Evolutionary conservation across 53 echinoderm and acorn worm genomes (phyloP), one percentile per base, ranked within the genome.

Genomic region (Paelopatides confundens): DNA sequence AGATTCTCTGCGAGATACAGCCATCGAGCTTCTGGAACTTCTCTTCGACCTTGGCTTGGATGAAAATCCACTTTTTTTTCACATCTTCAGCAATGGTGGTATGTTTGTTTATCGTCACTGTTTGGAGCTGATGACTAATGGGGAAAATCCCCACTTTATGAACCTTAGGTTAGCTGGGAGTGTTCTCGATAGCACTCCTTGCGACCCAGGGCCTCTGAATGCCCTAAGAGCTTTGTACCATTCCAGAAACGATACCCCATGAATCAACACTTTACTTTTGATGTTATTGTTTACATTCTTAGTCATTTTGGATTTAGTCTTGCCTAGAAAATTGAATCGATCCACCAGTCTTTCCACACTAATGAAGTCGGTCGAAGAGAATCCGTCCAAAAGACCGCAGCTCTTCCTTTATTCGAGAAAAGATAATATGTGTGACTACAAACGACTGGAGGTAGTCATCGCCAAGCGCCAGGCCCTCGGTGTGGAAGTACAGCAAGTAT

Each of bases 31-130:
- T 32, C 65, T 98, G 27, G 95, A 98, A 35, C 63, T 94, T 8
- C 76, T 95, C 23, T 98, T 92, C 35, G 98, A 98, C 47, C 65
- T 98, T 4, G 98, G 95, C 5, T 64, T 98, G 34, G 94, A 98
- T 37, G 92, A 98, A 39, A 96, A 91, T 49, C 92, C 89, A 12
- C 90, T 98, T 21, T 89, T 98, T 62, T 94, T 98, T 48, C 98
- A 98, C 62, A 85, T 90, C 28, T 98, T 98, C 88, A 96, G 95
- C 77, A 98, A 98, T 70, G 95, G 90, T 5, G 98, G 98, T 2
- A 77, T 92, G 38, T 92, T 84, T 13, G 47, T 96, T 15, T 96
- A 98, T 65, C 87, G 93, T 65, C 64, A 88, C 63, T 87, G 96
- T 6, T 90, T 94, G 43, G 94, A 95, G 71, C 68, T 90, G 34